These are phyloP conservation scores for Lacanobia wlatinum DNA, from an alignment of 2,888 invertebrate genomes.

Conservation along the genomic window DNA sequence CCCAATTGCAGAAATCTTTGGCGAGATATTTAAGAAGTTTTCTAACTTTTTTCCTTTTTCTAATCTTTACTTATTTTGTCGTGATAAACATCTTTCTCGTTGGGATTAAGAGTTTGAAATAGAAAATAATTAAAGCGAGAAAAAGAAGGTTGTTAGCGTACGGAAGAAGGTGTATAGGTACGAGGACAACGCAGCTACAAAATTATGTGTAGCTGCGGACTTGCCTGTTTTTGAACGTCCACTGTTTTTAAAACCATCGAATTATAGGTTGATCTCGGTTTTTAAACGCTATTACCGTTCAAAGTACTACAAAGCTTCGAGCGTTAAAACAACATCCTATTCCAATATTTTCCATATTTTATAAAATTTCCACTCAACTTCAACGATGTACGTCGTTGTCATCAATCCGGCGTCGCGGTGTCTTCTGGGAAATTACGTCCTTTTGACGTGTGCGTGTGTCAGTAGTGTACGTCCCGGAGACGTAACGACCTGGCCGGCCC, in stretches of 20 bases:
- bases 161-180: no score
- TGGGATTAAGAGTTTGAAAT: background rate
- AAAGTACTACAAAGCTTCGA: no score
- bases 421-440: conserved; percentile 56
- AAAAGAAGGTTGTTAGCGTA: background rate
- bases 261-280: background rate
- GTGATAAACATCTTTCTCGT: background rate
- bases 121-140: background rate
- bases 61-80: conserved; percentile 10
- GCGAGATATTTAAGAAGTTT: background rate
- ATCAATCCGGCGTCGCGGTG: conserved; percentile 26
- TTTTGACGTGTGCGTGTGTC: conserved; percentile 23
- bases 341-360: conserved; percentile 24
- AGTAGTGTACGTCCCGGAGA: background rate
- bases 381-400: background rate
- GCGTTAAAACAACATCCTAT: conserved; percentile 23
- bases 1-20: background rate
- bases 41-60: background rate
- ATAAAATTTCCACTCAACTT: background rate
- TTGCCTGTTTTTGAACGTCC: no score
- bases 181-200: no score
- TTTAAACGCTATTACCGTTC: background rate
- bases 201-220: no score
- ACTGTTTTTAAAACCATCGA: no score
- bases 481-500: background rate